Evolutionary conservation across 2,113 vertebrate genomes (phyloP).

Genomic region (Phalacrocorax aristotelis): DNA sequence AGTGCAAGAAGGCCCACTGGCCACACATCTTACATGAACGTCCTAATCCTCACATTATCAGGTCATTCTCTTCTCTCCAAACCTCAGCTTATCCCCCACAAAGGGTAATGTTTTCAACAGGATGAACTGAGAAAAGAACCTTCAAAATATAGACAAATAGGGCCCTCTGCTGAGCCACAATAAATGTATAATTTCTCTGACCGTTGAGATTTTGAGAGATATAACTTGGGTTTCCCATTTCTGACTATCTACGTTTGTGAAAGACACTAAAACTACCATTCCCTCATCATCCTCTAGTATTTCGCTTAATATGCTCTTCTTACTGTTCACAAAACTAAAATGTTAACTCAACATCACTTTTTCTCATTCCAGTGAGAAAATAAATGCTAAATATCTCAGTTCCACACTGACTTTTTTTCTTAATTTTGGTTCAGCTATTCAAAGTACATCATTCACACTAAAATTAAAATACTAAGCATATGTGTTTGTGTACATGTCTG

Average conservation of each 20-base stretch:
- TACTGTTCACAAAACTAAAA: not conserved
- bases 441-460: not conserved
- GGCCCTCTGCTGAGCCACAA: not conserved
- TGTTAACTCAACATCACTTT: not conserved
- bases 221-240: not conserved
- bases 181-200: not conserved
- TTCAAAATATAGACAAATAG: not conserved
- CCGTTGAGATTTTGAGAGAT: not conserved
- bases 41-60: not conserved
- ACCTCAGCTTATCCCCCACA: not conserved
- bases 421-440: not conserved
- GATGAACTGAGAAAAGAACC: not conserved
- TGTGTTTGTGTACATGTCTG: not conserved
- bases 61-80: not conserved
- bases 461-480: not conserved
- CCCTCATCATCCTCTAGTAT: not conserved
- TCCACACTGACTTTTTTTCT: not conserved
- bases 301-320: not conserved
- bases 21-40: not conserved
- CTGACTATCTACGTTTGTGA: not conserved
- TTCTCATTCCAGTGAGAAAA: not conserved
- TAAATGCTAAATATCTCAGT: not conserved
- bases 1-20: not conserved
- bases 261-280: not conserved
- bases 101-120: not conserved